phyloP scores from a whole-genome alignment of 2,797 vertebrate genomes.

The Rhinichthys osculus region DNA sequence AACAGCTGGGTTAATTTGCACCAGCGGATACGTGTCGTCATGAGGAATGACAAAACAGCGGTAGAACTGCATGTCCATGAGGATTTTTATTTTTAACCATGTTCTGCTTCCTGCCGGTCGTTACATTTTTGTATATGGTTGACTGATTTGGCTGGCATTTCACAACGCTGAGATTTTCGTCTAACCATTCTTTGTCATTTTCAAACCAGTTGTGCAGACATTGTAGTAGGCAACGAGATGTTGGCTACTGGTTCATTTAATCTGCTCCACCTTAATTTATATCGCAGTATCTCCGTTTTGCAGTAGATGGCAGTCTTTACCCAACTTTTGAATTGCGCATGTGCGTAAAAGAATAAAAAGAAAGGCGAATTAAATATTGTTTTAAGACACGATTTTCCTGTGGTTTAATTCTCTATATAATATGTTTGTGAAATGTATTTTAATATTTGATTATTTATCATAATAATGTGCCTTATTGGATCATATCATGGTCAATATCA shows the following conservation, averaged over 20 bases:
- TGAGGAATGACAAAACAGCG: background rate
- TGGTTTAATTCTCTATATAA: background rate
- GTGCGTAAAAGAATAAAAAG: background rate
- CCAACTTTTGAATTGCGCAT: background rate
- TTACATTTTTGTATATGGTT: background rate
- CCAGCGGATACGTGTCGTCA: background rate
- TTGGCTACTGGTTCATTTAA: background rate
- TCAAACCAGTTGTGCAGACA: background rate
- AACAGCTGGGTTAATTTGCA: background rate
- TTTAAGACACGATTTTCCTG: background rate
- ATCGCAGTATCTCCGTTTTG: background rate
- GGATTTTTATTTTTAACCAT: background rate
- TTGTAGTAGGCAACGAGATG: background rate
- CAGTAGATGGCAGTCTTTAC: constrained; percentile 16
- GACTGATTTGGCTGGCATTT: background rate
- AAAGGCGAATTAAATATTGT: background rate
- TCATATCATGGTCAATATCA: background rate
- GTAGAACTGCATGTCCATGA: background rate
- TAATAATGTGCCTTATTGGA: background rate
- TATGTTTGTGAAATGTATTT: background rate
- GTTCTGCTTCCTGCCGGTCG: background rate
- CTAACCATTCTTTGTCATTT: background rate
- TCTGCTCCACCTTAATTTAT: constrained; percentile 22
- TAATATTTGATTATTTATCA: background rate
- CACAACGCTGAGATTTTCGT: background rate